phyloP scores from a whole-genome alignment of 2,797 vertebrate genomes.

The Acropternis orthonyx region DNA sequence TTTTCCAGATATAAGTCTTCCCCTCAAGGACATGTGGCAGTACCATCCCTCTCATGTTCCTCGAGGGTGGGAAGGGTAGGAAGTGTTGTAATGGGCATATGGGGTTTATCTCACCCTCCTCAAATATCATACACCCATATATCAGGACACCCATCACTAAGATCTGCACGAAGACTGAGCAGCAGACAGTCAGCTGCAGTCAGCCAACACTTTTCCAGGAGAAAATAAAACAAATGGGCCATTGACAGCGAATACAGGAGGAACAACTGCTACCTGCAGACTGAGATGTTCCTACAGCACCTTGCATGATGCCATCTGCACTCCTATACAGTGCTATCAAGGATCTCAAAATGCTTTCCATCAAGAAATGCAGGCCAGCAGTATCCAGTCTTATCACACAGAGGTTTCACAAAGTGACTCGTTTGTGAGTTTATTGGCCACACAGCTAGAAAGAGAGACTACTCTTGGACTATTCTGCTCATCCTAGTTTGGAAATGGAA shows the following conservation, averaged over 20 bases:
- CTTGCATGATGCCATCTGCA: not conserved
- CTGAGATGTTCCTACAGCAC: not conserved
- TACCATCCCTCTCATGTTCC: not conserved
- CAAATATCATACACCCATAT: not conserved
- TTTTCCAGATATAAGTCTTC: conserved; percentile 16
- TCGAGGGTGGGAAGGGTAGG: not conserved
- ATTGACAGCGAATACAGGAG: not conserved
- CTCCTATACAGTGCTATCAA: not conserved
- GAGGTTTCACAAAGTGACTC: not conserved
- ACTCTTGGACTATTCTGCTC: not conserved
- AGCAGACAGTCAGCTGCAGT: not conserved
- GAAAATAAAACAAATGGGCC: not conserved
- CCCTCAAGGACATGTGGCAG: not conserved
- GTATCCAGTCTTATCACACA: not conserved
- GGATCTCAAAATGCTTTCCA: not conserved
- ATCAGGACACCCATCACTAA: not conserved
- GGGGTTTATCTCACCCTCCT: not conserved
- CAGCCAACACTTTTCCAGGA: not conserved
- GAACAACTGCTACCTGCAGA: not conserved
- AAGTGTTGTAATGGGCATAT: not conserved
- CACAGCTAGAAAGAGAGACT: not conserved
- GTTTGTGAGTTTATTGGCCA: not conserved
- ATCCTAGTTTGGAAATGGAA: not conserved
- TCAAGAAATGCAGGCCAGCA: not conserved
- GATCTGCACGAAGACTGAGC: not conserved